phyloP scores from a whole-genome alignment of 2,797 vertebrate species.

The Luscinia megarhynchos region DNA sequence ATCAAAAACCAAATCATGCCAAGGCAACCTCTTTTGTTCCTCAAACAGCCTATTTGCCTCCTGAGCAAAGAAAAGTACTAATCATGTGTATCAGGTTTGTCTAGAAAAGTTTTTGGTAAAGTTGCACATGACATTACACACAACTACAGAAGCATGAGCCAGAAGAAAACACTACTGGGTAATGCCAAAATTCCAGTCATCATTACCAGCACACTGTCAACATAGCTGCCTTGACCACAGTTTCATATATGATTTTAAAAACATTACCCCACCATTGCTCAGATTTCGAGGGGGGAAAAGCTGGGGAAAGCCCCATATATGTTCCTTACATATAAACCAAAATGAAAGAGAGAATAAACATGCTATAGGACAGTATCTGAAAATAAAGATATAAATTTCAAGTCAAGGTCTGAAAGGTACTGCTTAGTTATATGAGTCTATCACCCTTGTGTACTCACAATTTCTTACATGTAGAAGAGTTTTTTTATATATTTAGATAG shows the following conservation, averaged over 20 bases:
- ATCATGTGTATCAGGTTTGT: accelerated
- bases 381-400: neutral
- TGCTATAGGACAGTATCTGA: neutral
- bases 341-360: neutral
- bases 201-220: neutral
- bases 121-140: neutral
- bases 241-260: neutral
- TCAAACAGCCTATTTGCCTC: neutral
- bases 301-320: accelerated
- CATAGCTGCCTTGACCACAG: neutral
- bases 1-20: neutral
- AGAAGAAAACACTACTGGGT: neutral
- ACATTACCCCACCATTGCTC: neutral
- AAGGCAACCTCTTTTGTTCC: neutral
- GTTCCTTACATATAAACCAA: neutral
- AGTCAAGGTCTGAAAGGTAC: neutral
- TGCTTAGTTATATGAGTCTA: neutral
- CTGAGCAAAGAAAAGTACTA: neutral
- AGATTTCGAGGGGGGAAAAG: neutral
- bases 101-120: neutral
- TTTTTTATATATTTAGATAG: neutral
- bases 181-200: neutral
- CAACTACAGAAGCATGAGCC: neutral
- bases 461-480: neutral
- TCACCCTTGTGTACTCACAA: neutral